These are phyloP conservation scores for Adelognathus sp. DNA, from an alignment of 2,888 invertebrate genomes.

Conservation along the genomic window DNA sequence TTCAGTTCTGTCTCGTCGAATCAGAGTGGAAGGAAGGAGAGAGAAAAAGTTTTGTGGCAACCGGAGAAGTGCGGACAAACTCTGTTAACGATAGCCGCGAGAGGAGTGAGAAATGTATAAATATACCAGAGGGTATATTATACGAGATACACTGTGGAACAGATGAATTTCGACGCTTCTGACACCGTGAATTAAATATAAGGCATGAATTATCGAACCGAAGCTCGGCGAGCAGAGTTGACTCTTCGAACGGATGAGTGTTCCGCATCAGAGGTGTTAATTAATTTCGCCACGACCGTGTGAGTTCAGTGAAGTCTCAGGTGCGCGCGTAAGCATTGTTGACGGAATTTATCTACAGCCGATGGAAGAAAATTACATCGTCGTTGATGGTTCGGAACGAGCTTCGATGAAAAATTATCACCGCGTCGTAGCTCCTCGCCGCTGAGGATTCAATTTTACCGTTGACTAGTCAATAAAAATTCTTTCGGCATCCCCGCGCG, in stretches of 20 bases:
- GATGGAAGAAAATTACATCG: neutral
- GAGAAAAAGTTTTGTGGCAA: conserved; percentile 35
- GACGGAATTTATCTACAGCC: neutral
- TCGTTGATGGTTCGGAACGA: neutral
- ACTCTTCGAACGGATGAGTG: neutral
- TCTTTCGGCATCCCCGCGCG: no score
- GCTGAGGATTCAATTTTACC: neutral
- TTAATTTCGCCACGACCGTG: neutral
- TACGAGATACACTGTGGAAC: conserved; percentile 5
- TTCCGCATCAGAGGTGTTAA: conserved; percentile 5
- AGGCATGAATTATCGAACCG: conserved; percentile 15
- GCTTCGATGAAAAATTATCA: neutral
- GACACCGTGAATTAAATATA: conserved; percentile 38
- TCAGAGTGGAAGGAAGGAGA: conserved; percentile 43
- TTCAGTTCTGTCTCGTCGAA: conserved; percentile 66
- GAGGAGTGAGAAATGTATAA: conserved; percentile 7
- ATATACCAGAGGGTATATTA: neutral
- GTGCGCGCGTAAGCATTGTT: neutral
- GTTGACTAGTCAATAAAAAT: conserved; percentile 9
- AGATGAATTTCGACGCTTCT: conserved; percentile 13
- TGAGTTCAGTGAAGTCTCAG: conserved; percentile 1
- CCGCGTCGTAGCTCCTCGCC: no score
- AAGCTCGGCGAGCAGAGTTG: neutral
- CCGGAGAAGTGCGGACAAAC: conserved; percentile 18
- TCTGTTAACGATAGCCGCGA: conserved; percentile 38